Evolutionary conservation across 2,113 vertebrate genomes (phyloP).

Genomic region (Myotis lucifugus): DNA sequence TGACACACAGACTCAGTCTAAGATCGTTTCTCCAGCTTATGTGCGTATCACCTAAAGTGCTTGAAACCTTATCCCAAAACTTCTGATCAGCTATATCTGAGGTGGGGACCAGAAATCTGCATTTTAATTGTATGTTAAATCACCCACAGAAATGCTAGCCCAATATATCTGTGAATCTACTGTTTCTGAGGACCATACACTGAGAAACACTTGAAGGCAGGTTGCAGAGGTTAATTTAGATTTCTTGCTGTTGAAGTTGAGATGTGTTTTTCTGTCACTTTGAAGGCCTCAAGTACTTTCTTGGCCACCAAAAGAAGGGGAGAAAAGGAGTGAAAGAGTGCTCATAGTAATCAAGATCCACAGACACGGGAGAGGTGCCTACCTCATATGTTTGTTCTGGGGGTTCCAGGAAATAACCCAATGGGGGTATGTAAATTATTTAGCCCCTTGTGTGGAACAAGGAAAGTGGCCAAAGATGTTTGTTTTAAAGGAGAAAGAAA

Average conservation of each 20-base stretch:
- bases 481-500: slow-evolving; percentile 39
- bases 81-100: not conserved
- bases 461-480: not conserved
- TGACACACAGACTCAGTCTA: not conserved
- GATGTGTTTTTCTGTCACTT: not conserved
- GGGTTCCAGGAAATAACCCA: not conserved
- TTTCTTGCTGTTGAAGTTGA: not conserved
- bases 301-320: not conserved
- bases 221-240: not conserved
- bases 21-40: not conserved
- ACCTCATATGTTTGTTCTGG: not conserved
- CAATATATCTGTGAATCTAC: not conserved
- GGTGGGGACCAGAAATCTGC: not conserved
- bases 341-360: not conserved
- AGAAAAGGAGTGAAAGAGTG: not conserved
- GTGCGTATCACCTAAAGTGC: not conserved
- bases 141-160: not conserved
- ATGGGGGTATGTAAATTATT: not conserved
- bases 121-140: not conserved
- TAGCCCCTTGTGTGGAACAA: not conserved
- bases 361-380: not conserved
- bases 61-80: not conserved
- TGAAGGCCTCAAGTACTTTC: not conserved
- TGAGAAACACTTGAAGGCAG: not conserved
- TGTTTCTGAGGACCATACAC: not conserved